Base-by-base conservation (phyloP, 1,140 invertebrate species). In the Neodiprion lecontei region DNA sequence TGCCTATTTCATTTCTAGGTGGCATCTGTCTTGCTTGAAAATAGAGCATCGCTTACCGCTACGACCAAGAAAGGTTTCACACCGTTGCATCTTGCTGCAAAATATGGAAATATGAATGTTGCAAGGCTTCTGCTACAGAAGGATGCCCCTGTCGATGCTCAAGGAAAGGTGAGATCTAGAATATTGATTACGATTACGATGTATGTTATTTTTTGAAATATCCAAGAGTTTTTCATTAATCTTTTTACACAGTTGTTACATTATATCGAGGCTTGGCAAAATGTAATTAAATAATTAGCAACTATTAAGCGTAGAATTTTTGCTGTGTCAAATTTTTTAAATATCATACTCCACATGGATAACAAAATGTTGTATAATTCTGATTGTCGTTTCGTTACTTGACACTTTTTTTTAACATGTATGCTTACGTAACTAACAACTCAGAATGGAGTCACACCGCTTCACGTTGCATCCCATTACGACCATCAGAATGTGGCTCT, bases 401-500 rank as follows among this genome's bases (percentile, higher is more conserved):
- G 1, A 40, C 28, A 40, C 28, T 11, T 50, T 48, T 50, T 48
- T 17, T n/a, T 67, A 48, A 49, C 14, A 61, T 61, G 53, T 9
- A 12, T 61, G 8, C 23, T 78, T 75, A 74, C 69, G 74, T 71
- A 77, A 78, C 72, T 72, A 69, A 70, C 12, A 75, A 82, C 79
- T 65, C 78, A 94, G 91, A 99, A 99, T 85, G 96, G 97, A 78
- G 96, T 99, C 47, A 99, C 98, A 1, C 97, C 98, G 10, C 90
- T 99, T 69, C 98, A 99, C 84, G 97, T 99, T 78, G 98, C 98
- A 69, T 95, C 97, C 48, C 98, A 99, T 86, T 99, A 99, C 85
- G 97, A 99, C 87, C 96, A 99, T 86, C 96, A 96, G 76, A 94
- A 96, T 81, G 96, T 99, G 12, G 97, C 96, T 0, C 85, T 97